Conservation (phyloP, 2,888 invertebrate genomes). For the Himalopsyche japonica region DNA sequence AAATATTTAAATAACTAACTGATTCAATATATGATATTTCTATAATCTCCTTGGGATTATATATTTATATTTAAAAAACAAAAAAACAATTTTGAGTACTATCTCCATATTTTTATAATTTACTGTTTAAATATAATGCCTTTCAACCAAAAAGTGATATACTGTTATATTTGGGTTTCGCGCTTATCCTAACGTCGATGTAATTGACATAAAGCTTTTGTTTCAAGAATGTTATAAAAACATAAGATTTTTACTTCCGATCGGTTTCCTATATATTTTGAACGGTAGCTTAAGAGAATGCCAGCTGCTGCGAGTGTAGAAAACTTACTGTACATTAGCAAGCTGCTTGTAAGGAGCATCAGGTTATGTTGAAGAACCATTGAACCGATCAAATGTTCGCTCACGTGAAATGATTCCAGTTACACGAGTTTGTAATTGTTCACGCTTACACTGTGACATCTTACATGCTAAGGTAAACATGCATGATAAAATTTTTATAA, state of each 20-base stretch:
- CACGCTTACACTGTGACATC: not conserved
- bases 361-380: not conserved
- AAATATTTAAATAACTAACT: too few species aligned
- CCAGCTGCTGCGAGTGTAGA: not conserved
- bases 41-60: too few species aligned
- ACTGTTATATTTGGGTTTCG: not conserved
- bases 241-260: not conserved
- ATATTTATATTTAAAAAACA: too few species aligned
- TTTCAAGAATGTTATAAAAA: not conserved
- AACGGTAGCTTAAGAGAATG: not conserved
- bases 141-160: too few species aligned
- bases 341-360: not conserved
- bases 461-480: not conserved
- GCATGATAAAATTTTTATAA: not conserved
- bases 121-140: too few species aligned
- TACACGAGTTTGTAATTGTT: not conserved
- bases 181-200: slow-evolving; percentile 4
- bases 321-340: not conserved
- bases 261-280: not conserved
- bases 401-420: not conserved
- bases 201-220: not conserved
- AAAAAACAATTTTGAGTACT: too few species aligned
- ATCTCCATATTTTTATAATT: too few species aligned
- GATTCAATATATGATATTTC: too few species aligned
- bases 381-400: not conserved